phyloP scores from a whole-genome alignment of 2,888 invertebrate species.

The Acleris emargana region DNA sequence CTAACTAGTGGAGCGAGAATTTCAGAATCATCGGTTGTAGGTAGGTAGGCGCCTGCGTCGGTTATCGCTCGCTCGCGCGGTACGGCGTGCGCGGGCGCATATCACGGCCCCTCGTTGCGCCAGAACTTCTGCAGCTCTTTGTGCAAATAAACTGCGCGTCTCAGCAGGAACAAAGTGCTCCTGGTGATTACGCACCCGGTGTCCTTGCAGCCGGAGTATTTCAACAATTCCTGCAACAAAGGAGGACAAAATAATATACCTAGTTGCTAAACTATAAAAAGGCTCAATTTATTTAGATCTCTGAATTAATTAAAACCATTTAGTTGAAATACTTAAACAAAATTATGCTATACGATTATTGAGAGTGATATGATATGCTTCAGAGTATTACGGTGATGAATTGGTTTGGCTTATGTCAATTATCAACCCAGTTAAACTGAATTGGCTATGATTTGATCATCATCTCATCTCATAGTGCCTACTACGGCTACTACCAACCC shows the following conservation, averaged over 20 bases:
- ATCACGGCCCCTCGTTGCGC: constrained; percentile 42
- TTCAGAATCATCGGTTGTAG: constrained; percentile 54
- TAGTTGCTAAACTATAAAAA: neutral
- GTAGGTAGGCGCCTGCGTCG: constrained; percentile 51
- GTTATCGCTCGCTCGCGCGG: constrained; percentile 64
- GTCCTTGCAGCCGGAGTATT: constrained; percentile 11
- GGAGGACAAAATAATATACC: neutral
- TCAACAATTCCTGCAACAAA: constrained; percentile 21
- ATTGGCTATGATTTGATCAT: too few relatives aligned
- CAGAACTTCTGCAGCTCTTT: constrained; percentile 19
- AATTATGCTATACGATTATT: too few relatives aligned
- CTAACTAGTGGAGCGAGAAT: constrained; percentile 58
- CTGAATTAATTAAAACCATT: too few relatives aligned
- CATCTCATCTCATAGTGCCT: too few relatives aligned
- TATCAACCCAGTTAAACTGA: too few relatives aligned
- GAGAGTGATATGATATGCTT: too few relatives aligned
- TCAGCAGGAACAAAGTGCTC: constrained; percentile 29
- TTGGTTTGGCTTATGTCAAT: too few relatives aligned
- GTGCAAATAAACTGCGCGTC: constrained; percentile 26
- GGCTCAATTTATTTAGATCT: neutral
- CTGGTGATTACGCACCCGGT: constrained; percentile 26
- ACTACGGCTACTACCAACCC: too few relatives aligned
- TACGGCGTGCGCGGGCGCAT: constrained; percentile 54
- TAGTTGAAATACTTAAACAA: too few relatives aligned
- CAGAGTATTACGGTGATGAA: too few relatives aligned